phyloP scores from a whole-genome alignment of 2,888 invertebrate genomes.

The Parnassius orleans region DNA sequence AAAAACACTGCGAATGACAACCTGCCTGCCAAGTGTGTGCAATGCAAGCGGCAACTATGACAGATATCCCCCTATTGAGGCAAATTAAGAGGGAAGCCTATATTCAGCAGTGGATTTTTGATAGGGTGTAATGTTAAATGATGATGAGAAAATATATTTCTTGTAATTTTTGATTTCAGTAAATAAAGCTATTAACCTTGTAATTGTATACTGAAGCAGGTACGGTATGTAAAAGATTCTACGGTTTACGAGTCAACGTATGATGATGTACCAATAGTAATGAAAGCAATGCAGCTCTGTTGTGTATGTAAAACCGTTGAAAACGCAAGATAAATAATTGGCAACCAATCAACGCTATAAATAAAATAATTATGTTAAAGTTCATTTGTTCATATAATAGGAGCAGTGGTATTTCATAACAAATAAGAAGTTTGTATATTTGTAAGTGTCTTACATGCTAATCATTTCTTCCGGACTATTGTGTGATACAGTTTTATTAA shows the following conservation, averaged over 20 bases:
- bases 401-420: background rate
- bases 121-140: too few relatives aligned
- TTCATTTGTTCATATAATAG: too few relatives aligned
- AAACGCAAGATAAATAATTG: conserved; percentile 12
- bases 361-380: background rate
- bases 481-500: background rate
- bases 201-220: conserved; percentile 20
- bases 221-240: conserved; percentile 20
- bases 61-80: too few relatives aligned
- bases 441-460: background rate
- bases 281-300: conserved; percentile 8
- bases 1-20: too few relatives aligned
- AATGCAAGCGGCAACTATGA: too few relatives aligned
- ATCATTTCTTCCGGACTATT: background rate
- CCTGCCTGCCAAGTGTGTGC: too few relatives aligned
- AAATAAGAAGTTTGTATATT: background rate
- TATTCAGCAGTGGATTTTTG: too few relatives aligned
- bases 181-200: conserved; percentile 8
- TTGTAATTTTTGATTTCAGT: background rate
- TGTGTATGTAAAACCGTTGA: conserved; percentile 13
- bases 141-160: too few relatives aligned
- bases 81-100: too few relatives aligned
- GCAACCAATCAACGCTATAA: conserved; percentile 21
- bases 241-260: conserved; percentile 19
- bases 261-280: conserved; percentile 16